Conservation (phyloP, 2,113 vertebrate genomes). For the Vicugna pacos region DNA sequence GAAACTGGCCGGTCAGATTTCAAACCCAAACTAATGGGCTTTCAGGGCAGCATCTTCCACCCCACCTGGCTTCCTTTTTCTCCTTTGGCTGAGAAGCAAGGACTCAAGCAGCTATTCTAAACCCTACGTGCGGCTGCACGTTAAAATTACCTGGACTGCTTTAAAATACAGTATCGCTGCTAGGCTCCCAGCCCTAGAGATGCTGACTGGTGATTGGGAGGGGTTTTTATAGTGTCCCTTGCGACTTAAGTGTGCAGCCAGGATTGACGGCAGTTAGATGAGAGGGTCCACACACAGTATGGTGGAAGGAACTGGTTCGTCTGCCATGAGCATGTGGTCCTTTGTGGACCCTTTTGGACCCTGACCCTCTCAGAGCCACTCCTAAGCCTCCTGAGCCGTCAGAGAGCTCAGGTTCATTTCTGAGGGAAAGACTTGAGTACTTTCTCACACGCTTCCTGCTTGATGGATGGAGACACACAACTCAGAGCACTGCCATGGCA, state of each 20-base stretch:
- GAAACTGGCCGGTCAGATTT: neutral
- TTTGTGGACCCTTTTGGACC: neutral
- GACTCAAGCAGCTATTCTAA: neutral
- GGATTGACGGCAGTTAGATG: neutral
- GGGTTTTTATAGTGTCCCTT: neutral
- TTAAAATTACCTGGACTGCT: neutral
- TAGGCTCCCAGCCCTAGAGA: neutral
- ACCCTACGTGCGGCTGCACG: neutral
- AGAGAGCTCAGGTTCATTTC: neutral
- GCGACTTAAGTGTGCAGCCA: neutral
- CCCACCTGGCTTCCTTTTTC: neutral
- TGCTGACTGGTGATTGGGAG: neutral
- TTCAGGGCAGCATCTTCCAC: no score
- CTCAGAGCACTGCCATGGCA: rapidly evolving
- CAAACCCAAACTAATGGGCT: neutral
- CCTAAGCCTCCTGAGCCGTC: neutral
- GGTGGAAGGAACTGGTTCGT: neutral
- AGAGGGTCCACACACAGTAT: neutral
- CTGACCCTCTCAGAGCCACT: neutral
- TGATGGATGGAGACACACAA: neutral
- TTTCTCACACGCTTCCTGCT: neutral
- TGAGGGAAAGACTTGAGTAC: neutral
- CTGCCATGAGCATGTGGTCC: neutral
- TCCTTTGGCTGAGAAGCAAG: constrained; percentile 3
- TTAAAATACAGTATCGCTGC: neutral